phyloP scores from a whole-genome alignment of 2,888 invertebrate species.

The Cephus nigrinus region DNA sequence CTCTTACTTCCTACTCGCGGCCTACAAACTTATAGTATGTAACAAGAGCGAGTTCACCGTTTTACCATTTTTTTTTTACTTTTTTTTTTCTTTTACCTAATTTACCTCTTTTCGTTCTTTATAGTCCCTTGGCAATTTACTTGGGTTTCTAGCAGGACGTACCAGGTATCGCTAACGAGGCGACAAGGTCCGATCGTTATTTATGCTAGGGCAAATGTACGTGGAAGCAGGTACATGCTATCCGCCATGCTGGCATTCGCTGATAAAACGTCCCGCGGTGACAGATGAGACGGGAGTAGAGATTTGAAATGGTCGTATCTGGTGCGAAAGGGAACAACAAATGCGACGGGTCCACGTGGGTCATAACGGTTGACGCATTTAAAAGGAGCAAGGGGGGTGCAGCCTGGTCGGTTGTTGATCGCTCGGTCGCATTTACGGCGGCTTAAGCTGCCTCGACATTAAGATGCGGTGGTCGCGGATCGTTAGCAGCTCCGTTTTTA shows the following conservation, averaged over 20 bases:
- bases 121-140: constrained; percentile 3
- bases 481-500: constrained; percentile 45
- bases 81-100: background rate
- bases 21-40: constrained; percentile 15
- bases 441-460: constrained; percentile 10
- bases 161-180: constrained; percentile 1
- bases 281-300: background rate
- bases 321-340: background rate
- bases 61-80: background rate
- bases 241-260: background rate
- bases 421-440: constrained; percentile 8
- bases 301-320: background rate
- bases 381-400: background rate
- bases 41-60: constrained; percentile 5
- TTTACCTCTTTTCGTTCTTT: background rate
- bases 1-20: background rate
- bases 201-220: background rate
- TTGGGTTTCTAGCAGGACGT: constrained; percentile 11
- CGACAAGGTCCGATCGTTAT: background rate
- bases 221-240: background rate
- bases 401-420: background rate
- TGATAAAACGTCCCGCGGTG: background rate
- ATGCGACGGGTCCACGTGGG: background rate
- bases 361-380: constrained; percentile 1
- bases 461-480: constrained; percentile 40